Base-by-base conservation (phyloP, 2,113 vertebrate species). In the Apistogramma diplotaenia region DNA sequence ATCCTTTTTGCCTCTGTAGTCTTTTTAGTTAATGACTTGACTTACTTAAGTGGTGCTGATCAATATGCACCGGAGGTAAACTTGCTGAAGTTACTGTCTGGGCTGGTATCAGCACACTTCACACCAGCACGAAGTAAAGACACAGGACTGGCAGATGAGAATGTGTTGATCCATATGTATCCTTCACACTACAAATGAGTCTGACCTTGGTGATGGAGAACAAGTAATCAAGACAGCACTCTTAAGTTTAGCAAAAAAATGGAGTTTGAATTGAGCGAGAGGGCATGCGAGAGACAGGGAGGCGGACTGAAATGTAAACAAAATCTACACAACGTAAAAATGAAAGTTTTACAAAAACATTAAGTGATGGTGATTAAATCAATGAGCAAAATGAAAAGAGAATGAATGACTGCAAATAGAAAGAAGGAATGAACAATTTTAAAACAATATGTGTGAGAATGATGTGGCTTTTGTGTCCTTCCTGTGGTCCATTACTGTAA, bases 21-120 rank as follows among this genome's bases (percentile, higher is more conserved):
- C 82, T 67, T 90, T 91, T 82, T 61, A 71, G 85, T 88, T 86
- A 92, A 89, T 90, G 78, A 86, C 89, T 74, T 55, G 70, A 92
- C 81, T 92, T 86, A 90, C 89, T 93, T 85, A 89, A 90, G 81
- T 61, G 6, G 43, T 29, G 62, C 60, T 71, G 80, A 92, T 93
- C 91, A 79, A 93, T 94, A 89, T 3, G 35, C 43, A 78, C 74
- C 79, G 85, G 85, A 92, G 86, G 82, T 89, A 87, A 91, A 93
- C 60, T 84, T 92, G 86, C 89, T 91, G 88, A 91, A 91, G 83
- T 87, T 83, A 83, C 82, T 29, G 79, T 85, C 78, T 79, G 82
- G n/a, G 25, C 11, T 46, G 16, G 10, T 57, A 60, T 83, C 67
- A 57, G 59, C 65, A 61, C 72, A 77, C 51, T 58, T 85, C 77